Conservation (phyloP, 2,888 invertebrate genomes). For the Tachystola acroxantha region DNA sequence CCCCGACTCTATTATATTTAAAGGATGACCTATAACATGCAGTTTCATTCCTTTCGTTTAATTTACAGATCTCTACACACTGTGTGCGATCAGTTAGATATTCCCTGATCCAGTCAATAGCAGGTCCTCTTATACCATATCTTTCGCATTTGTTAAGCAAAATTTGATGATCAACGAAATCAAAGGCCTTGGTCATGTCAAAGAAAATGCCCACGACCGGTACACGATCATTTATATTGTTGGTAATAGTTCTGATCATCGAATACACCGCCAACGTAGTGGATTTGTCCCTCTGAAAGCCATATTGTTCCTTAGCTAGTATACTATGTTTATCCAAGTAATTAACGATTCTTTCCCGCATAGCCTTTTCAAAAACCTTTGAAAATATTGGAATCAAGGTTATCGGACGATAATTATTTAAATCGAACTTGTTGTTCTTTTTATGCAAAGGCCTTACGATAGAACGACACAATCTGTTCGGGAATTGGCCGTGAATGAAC, state of each 20-base stretch:
- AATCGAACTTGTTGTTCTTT: not conserved
- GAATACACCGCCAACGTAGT: constrained; percentile 9
- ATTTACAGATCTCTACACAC: not conserved
- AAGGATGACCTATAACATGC: not conserved
- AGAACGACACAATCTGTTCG: constrained; percentile 1
- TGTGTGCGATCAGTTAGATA: not conserved
- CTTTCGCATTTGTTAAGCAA: constrained; percentile 6
- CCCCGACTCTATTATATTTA: not conserved
- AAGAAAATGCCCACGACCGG: constrained; percentile 8
- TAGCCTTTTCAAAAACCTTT: constrained; percentile 10
- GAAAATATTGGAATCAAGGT: constrained; percentile 5
- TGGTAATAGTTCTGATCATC: constrained; percentile 4
- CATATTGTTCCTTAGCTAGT: constrained; percentile 8
- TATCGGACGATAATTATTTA: constrained; percentile 4
- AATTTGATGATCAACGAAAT: constrained; percentile 7
- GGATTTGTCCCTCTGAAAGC: constrained; percentile 12
- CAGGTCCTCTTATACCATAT: constrained; percentile 2
- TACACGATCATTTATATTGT: constrained; percentile 3
- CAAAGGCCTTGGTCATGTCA: constrained; percentile 14
- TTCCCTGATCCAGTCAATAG: not conserved
- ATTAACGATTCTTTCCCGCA: constrained; percentile 1
- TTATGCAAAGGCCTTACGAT: constrained; percentile 6
- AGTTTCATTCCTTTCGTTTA: not conserved
- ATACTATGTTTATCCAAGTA: constrained; percentile 4
- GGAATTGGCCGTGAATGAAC: constrained; percentile 4